Percentiles rank a stretch among this genome's conserved stretches.
These are phyloP conservation scores for Mnemiopsis leidyi DNA, from an alignment of 37 sponge, comb jelly and placozoan genomes.

Conservation along the genomic window DNA sequence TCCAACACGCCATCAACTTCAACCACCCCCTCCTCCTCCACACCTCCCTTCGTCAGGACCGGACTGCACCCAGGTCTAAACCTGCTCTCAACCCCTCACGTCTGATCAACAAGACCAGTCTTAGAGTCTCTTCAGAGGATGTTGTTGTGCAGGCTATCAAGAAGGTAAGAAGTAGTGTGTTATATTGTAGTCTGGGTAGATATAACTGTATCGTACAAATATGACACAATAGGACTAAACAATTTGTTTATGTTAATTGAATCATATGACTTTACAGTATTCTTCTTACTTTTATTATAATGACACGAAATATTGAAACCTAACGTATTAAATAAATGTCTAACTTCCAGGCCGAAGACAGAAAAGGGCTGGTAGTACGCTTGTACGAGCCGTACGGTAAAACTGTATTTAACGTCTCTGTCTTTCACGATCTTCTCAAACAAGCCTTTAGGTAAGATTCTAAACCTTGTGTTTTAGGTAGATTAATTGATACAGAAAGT, in stretches of 20 bases:
- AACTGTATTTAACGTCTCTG: neutral
- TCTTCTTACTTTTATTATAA: too few species aligned
- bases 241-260: too few species aligned
- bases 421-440: neutral
- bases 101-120: neutral
- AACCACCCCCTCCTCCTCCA: constrained; percentile 21
- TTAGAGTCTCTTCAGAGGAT: neutral
- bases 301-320: too few species aligned
- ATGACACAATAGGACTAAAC: too few species aligned
- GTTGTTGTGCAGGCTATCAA: constrained; percentile 10
- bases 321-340: too few species aligned
- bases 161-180: too few species aligned
- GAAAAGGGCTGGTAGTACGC: constrained; percentile 13
- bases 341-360: constrained; percentile 26
- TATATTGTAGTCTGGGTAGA: too few species aligned
- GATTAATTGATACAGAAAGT: too few species aligned
- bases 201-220: too few species aligned
- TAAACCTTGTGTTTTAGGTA: too few species aligned
- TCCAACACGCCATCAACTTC: neutral
- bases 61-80: neutral
- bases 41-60: neutral
- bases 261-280: too few species aligned
- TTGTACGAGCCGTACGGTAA: constrained; percentile 18
- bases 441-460: neutral
- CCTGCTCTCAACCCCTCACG: neutral